Evolutionary conservation across 1,140 invertebrate genomes (phyloP).

Genomic region (Drosophila sechellia): DNA sequence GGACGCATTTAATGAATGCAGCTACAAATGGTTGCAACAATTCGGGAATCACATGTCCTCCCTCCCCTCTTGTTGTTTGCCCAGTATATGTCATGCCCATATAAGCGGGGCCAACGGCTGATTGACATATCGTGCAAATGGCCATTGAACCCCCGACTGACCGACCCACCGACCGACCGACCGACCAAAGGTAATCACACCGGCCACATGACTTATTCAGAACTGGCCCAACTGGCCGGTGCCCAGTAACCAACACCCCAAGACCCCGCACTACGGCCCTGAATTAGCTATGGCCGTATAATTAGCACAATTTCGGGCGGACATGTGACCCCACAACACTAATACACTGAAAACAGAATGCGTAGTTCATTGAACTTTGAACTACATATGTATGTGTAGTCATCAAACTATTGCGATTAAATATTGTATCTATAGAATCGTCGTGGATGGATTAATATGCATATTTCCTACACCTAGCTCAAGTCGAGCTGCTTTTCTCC

Average conservation of each 20-base stretch:
- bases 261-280: background rate
- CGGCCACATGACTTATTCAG: conserved; percentile 51
- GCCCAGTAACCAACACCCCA: background rate
- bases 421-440: no score
- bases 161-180: no score
- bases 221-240: background rate
- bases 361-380: no score
- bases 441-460: no score
- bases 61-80: background rate
- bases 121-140: conserved; percentile 50
- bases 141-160: conserved; percentile 39
- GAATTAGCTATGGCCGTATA: conserved; percentile 32
- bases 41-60: conserved; percentile 24
- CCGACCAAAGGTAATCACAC: conserved; percentile 54
- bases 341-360: background rate
- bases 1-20: conserved; percentile 38
- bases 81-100: background rate
- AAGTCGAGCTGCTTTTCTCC: background rate
- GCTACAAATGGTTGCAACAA: conserved; percentile 37
- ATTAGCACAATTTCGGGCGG: conserved; percentile 29
- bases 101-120: background rate
- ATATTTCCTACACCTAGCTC: no score
- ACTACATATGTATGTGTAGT: no score
- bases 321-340: background rate
- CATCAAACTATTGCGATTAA: no score